A percentile compares a stretch with the other conserved stretches of the same genome.
Evolutionary conservation across 2,113 vertebrate genomes (phyloP).

Genomic region (Ceyx margarethae): DNA sequence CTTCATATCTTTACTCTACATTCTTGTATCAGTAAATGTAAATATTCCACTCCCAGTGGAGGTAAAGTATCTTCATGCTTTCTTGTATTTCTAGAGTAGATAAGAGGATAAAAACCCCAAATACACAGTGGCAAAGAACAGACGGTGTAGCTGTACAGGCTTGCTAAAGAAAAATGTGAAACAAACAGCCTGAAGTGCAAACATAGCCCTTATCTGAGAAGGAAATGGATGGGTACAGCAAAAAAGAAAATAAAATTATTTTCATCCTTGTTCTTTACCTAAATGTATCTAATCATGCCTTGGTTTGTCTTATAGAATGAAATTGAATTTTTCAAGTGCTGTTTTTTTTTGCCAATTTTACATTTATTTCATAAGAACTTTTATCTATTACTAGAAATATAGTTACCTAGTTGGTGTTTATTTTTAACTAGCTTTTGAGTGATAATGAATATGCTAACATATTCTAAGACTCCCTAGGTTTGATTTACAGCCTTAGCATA

Average conservation of each 20-base stretch:
- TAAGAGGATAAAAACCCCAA: neutral
- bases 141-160: neutral
- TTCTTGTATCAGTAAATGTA: neutral
- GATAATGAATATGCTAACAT: neutral
- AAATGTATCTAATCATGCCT: neutral
- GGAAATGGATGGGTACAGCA: neutral
- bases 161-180: neutral
- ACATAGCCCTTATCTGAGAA: neutral
- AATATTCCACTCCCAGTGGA: neutral
- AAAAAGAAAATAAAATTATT: neutral
- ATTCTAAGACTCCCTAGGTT: neutral
- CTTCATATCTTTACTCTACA: neutral
- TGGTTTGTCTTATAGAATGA: neutral
- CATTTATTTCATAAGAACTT: neutral
- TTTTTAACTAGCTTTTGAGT: constrained; percentile 2
- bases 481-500: neutral
- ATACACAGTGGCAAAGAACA: neutral
- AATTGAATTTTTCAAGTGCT: neutral
- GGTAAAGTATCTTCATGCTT: neutral
- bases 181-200: neutral
- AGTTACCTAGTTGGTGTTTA: neutral
- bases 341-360: neutral
- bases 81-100: neutral
- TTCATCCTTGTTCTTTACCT: neutral
- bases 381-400: neutral